Evolutionary conservation across 1,140 invertebrate genomes (phyloP), one percentile per base, ranked within the genome.

Genomic region (Centruroides sculpturatus): DNA sequence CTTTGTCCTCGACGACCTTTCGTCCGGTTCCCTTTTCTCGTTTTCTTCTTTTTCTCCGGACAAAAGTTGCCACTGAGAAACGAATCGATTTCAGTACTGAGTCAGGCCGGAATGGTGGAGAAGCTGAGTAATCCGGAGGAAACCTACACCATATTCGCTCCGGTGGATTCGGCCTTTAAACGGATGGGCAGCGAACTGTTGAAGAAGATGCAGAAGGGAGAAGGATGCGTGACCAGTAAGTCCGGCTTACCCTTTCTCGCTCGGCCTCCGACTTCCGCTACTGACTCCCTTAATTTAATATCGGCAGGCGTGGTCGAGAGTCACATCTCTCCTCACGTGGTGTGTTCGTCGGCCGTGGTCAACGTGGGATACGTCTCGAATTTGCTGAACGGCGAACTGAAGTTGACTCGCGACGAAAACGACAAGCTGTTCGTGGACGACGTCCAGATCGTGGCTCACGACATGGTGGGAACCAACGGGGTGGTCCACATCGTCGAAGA

Each of bases 301-400:
- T 41, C 8, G 5, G 41, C 47, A 83, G 81, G 77, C 50, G 8
- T 85, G 56, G 66, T 85, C n/a, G 77, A 80, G 64, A 79, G 82
- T 65, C 83, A 85, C 63, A 72, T 85, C 48, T 71, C 84, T 8
- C 78, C 81, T 23, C 79, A 83, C 64, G 82, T 82, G 10, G 79
- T 85, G 68, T 85, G 84, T 67, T 79, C 82, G 4, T 66, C 75
- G 3, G 76, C 79, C 4, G 78, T 82, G n/a, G 69, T 78, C 66
- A 72, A 73, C 35, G 76, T 79, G 69, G 77, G 78, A 0, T 76
- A 75, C 0, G 78, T 79, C 0, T 72, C 76, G 53, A 83, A 82
- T 65, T 65, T 79, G 3, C 72, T 81, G 10, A 76, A 76, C 7
- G 73, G 78, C 35, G 66, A 76, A 3, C 62, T 84, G 13, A 73